These are phyloP conservation scores for Amaurobius ferox DNA, from an alignment of 2,888 invertebrate genomes.

Conservation along the genomic window DNA sequence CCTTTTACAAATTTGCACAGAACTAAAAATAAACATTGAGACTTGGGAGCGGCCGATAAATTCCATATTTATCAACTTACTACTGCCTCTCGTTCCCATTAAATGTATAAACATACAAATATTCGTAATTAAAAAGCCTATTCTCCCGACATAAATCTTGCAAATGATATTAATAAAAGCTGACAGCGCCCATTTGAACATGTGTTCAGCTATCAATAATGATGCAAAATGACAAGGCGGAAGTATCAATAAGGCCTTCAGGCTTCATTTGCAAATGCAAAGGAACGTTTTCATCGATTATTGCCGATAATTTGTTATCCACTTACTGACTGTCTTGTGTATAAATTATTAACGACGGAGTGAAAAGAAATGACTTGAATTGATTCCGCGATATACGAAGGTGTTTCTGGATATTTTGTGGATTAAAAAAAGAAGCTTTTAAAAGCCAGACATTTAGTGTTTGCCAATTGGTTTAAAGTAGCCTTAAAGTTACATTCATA, in stretches of 20 bases:
- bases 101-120: neutral
- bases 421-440: too few species aligned
- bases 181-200: neutral
- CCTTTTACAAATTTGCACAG: too few species aligned
- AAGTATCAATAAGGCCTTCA: neutral
- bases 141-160: neutral
- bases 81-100: neutral
- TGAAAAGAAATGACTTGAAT: neutral
- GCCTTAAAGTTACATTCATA: too few species aligned
- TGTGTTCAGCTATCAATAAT: slow-evolving; percentile 5
- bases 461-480: too few species aligned
- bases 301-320: neutral
- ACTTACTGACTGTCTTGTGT: neutral
- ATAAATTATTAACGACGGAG: neutral
- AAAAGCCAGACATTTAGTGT: too few species aligned
- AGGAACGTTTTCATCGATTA: neutral
- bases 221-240: slow-evolving; percentile 13
- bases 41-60: neutral
- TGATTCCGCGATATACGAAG: neutral
- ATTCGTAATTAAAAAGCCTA: neutral
- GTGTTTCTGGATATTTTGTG: too few species aligned
- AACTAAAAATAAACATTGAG: neutral
- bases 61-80: neutral
- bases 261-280: neutral
- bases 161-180: slow-evolving; percentile 13